A percentile compares a stretch with the other conserved stretches of the same genome.
Evolutionary conservation across 2,113 vertebrate genomes (phyloP).

Genomic region (Vidua macroura): DNA sequence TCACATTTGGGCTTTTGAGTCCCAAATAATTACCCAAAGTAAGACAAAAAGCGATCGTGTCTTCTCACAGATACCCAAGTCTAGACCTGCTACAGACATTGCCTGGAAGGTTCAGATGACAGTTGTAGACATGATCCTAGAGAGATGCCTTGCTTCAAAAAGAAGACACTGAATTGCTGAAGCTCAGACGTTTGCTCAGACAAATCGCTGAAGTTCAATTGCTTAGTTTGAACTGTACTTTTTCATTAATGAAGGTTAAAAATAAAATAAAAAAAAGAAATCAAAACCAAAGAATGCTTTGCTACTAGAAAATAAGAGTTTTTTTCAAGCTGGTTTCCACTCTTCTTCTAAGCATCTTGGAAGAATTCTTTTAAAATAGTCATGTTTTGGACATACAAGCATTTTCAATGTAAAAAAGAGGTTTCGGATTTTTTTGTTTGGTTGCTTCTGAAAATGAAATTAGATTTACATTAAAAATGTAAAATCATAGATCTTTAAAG

Average conservation of each 20-base stretch:
- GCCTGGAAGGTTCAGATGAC: not conserved
- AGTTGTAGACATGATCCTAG: not conserved
- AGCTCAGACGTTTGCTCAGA: not conserved
- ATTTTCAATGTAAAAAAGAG: not conserved
- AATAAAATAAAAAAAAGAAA: not conserved
- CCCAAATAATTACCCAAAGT: not conserved
- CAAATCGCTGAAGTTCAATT: not conserved
- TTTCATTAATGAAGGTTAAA: not conserved
- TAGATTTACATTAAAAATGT: not conserved
- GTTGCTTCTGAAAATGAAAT: not conserved
- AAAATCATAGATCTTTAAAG: not conserved
- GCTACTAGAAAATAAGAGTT: not conserved
- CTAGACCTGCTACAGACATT: not conserved
- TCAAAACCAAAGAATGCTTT: not conserved
- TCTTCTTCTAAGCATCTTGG: not conserved
- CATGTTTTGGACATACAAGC: accelerated
- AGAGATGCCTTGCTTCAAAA: not conserved
- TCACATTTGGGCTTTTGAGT: not conserved
- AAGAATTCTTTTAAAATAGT: not conserved
- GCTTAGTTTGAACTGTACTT: not conserved
- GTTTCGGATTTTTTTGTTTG: not conserved
- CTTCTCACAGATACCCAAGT: not conserved
- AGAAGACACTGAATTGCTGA: not conserved
- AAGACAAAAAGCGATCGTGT: not conserved
- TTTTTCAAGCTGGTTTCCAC: not conserved